These are phyloP conservation scores for Apodemia zela DNA, from an alignment of 2,888 invertebrate species.

Conservation along the genomic window DNA sequence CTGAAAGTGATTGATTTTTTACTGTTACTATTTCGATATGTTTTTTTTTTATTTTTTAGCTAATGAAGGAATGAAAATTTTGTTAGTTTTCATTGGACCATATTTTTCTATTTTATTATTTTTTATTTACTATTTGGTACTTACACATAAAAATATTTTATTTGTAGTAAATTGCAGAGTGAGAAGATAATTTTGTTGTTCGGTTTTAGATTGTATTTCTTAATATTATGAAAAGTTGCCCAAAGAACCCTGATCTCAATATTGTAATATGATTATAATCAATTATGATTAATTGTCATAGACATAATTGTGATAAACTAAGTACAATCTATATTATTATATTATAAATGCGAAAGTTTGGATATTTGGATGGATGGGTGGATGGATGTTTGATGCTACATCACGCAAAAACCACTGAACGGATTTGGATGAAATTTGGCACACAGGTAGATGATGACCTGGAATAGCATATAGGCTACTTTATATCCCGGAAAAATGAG, in stretches of 20 bases:
- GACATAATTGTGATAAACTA: no score
- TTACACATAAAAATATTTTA: no score
- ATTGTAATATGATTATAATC: background rate
- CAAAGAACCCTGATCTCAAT: background rate
- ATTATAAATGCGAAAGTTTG: no score
- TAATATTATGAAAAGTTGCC: constrained; percentile 1
- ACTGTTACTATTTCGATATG: background rate
- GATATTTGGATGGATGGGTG: no score
- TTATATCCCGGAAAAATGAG: no score
- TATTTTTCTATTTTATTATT: constrained; percentile 11
- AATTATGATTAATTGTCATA: no score
- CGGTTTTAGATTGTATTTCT: constrained; percentile 8
- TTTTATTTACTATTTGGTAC: background rate
- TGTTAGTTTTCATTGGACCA: constrained; percentile 11
- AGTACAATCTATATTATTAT: no score
- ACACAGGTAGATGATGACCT: no score
- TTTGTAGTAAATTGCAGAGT: background rate
- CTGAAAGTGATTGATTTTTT: constrained; percentile 7
- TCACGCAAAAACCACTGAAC: no score
- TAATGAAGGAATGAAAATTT: constrained; percentile 7
- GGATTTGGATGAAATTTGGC: no score
- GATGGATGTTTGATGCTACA: no score
- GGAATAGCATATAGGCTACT: no score
- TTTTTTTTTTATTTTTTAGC: constrained; percentile 9
- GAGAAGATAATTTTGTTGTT: constrained; percentile 7